phyloP scores from a whole-genome alignment of 2,888 invertebrate species.

The Epistrophe eligans region DNA sequence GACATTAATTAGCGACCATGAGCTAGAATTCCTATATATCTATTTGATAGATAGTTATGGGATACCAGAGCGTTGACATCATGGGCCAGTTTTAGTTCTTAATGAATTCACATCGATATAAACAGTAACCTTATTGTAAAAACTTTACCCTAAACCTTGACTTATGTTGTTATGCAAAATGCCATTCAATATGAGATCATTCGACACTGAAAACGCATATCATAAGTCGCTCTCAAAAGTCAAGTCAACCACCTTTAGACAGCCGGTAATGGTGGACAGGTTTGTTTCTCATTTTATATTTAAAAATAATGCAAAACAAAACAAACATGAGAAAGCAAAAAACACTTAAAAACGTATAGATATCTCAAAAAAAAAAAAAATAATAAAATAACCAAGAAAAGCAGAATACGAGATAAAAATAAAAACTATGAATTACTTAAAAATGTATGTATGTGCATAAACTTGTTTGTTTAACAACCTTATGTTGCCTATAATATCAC shows the following conservation, averaged over 20 bases:
- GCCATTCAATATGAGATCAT: slow-evolving; percentile 57
- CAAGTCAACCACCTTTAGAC: slow-evolving; percentile 70
- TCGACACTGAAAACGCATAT: slow-evolving; percentile 46
- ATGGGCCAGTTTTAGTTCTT: slow-evolving; percentile 50
- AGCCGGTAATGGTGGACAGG: slow-evolving; percentile 39
- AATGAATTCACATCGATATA: slow-evolving; percentile 11
- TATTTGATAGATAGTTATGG: slow-evolving; percentile 37
- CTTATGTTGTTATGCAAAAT: slow-evolving; percentile 61
- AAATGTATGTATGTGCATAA: slow-evolving; percentile 18
- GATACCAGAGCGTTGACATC: slow-evolving; percentile 63
- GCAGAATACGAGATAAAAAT: slow-evolving; percentile 34
- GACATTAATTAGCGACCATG: slow-evolving; percentile 51
- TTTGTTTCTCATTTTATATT: slow-evolving; percentile 37
- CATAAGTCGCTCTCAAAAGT: slow-evolving; percentile 47
- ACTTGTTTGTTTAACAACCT: slow-evolving; percentile 33
- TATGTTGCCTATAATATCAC: slow-evolving; percentile 25
- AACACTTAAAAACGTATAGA: slow-evolving; percentile 49
- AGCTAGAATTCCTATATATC: slow-evolving; percentile 48
- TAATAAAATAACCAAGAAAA: slow-evolving; percentile 34
- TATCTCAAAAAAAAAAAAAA: slow-evolving; percentile 29
- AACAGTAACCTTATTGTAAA: neutral
- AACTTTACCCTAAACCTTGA: slow-evolving; percentile 70
- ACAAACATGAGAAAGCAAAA: slow-evolving; percentile 53
- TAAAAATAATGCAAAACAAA: slow-evolving; percentile 66
- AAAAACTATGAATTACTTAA: slow-evolving; percentile 35